Evolutionary conservation across 1,140 invertebrate genomes (phyloP), one percentile per base, ranked within the genome.

Genomic region (Mya arenaria): DNA sequence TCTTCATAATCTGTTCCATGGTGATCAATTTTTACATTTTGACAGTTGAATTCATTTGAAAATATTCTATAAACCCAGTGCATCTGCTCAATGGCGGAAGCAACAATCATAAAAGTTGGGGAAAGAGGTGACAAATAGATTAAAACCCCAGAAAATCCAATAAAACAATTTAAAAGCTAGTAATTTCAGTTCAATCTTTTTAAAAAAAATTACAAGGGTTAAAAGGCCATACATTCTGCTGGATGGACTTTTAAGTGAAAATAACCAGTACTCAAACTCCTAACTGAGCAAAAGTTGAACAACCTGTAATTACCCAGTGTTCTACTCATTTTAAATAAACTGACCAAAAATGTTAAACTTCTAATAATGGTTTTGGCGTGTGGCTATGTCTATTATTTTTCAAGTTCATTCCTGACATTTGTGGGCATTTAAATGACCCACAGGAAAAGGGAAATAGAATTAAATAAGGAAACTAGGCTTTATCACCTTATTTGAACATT

Each of bases 131-230:
- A 75, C 56, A 75, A 75, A 60, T 28, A 78, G 56, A 78, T 78
- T 68, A 28, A 60, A 68, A 28, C 39, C n/a, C 36, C 44, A 36
- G 39, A 44, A 71, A 71, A 1, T 44, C 65, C 52, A 37, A 71
- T 80, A 80, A 80, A 80, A 80, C 66, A 71, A 71, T 71, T 62
- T 80, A 80, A 80, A 80, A 58, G 52, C 77, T 58, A 36, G 77
- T 39, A 71, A 80, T 80, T 80, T 80, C 41, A 34, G 48, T 44
- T 36, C 28, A 39, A 36, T 55, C 39, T 48, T 75, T 75, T 71
- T 75, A 39, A 62, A 19, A n/a, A 36, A 44, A 63, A 60, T 74
- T 15, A 25, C 28, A 30, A 63, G 44, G 37, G 58, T 74, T 32
- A 74, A 62, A 55, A 71, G 68, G 32, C 41, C 48, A 19, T 39